These are phyloP conservation scores for Mythimna lalbum DNA, from an alignment of 2,888 invertebrate genomes.

Conservation along the genomic window DNA sequence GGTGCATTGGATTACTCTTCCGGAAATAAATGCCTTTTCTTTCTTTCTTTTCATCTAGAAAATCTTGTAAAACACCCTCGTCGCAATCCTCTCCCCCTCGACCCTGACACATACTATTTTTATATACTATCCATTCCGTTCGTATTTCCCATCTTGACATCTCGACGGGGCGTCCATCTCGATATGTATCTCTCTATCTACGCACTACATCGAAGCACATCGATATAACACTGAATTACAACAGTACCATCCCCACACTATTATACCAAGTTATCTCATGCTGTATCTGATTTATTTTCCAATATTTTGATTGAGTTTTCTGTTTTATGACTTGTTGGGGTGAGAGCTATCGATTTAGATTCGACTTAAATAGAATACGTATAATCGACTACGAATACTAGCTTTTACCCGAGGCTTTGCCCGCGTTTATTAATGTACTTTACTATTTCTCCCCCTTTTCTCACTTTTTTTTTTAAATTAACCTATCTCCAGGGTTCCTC, in stretches of 20 bases:
- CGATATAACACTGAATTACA: constrained; percentile 34
- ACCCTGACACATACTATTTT: neutral
- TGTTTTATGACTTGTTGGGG: constrained; percentile 20
- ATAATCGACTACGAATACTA: too few species aligned
- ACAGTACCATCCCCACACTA: constrained; percentile 9
- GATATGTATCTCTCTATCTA: constrained; percentile 13
- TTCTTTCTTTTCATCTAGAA: neutral
- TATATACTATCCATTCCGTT: neutral
- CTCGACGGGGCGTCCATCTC: constrained; percentile 33
- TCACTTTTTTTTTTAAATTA: too few species aligned
- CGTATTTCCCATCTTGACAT: constrained; percentile 1
- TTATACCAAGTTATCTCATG: constrained; percentile 24
- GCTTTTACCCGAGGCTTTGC: too few species aligned
- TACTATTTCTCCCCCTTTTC: too few species aligned
- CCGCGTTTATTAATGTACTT: too few species aligned
- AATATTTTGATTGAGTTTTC: constrained; percentile 41
- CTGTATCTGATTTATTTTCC: constrained; percentile 35
- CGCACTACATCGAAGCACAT: constrained; percentile 4
- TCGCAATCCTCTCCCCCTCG: neutral
- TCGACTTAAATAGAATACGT: neutral
- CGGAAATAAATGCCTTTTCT: too few species aligned
- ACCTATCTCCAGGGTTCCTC: too few species aligned
- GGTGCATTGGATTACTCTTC: too few species aligned
- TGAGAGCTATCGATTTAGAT: neutral
- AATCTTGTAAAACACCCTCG: neutral